phyloP scores from a whole-genome alignment of 2,888 invertebrate species.

The Vesta saturnalis region DNA sequence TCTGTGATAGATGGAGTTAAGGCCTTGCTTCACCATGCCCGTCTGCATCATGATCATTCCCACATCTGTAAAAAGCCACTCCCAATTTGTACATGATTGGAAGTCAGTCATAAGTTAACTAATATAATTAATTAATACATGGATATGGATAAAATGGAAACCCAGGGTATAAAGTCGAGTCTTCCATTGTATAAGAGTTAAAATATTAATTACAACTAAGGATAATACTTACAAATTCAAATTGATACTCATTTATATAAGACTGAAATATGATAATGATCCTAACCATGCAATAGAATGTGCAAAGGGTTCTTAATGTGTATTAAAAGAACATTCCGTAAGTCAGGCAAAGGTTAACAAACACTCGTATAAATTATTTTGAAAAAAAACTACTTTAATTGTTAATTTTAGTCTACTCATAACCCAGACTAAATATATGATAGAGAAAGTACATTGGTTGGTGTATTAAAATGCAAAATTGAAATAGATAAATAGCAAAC shows the following conservation, averaged over 20 bases:
- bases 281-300: conserved; percentile 61
- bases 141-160: conserved; percentile 42
- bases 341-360: conserved; percentile 48
- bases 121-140: conserved; percentile 18
- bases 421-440: conserved; percentile 40
- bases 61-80: conserved; percentile 86
- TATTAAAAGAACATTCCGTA: conserved; percentile 59
- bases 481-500: conserved; percentile 50
- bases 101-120: conserved; percentile 43
- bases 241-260: conserved; percentile 32
- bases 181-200: conserved; percentile 18
- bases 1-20: conserved; percentile 73
- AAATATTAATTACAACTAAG: conserved; percentile 35
- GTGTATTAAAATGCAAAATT: conserved; percentile 49
- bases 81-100: conserved; percentile 50
- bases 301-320: conserved; percentile 62
- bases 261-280: conserved; percentile 39
- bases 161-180: conserved; percentile 48
- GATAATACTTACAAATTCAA: conserved; percentile 39
- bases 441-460: conserved; percentile 37
- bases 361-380: conserved; percentile 34
- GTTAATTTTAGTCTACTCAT: conserved; percentile 36
- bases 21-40: conserved; percentile 93
- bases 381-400: conserved; percentile 33
- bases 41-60: conserved; percentile 98